phyloP scores from a whole-genome alignment of 2,113 vertebrate species.

The Haplochromis burtoni region DNA sequence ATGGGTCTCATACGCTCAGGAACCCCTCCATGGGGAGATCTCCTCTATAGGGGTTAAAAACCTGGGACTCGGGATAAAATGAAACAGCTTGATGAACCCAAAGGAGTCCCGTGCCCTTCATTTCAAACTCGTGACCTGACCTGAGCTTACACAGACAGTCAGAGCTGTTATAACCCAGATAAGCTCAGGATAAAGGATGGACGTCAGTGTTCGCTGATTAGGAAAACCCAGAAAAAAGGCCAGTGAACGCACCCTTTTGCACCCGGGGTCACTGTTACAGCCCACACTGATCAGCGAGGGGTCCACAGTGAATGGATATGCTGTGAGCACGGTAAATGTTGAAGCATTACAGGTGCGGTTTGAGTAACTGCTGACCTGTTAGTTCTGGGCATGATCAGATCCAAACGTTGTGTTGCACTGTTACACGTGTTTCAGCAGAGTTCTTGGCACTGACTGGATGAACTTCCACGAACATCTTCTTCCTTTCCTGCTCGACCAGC shows the following conservation, averaged over 20 bases:
- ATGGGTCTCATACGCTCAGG: accelerated
- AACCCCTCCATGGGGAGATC: background rate
- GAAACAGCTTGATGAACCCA: background rate
- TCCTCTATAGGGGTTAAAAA: accelerated
- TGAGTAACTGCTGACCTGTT: background rate
- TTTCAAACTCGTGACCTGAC: background rate
- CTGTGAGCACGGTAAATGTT: accelerated
- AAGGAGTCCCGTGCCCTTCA: background rate
- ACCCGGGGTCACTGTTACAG: background rate
- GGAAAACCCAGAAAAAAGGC: background rate
- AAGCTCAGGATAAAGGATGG: background rate
- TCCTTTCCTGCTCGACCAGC: background rate
- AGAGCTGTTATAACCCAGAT: background rate
- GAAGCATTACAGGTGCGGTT: accelerated
- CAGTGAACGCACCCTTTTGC: accelerated
- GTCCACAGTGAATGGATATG: background rate
- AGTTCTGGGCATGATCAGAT: background rate
- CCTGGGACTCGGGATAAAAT: accelerated
- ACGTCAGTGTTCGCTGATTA: background rate
- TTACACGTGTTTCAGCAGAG: accelerated
- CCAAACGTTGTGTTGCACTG: background rate
- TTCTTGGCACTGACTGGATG: background rate
- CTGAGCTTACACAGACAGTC: accelerated
- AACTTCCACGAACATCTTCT: background rate
- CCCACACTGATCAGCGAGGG: accelerated